Evolutionary conservation across 2,113 vertebrate species (phyloP), one percentile per base, ranked within the genome.

Genomic region (Camelus dromedarius): DNA sequence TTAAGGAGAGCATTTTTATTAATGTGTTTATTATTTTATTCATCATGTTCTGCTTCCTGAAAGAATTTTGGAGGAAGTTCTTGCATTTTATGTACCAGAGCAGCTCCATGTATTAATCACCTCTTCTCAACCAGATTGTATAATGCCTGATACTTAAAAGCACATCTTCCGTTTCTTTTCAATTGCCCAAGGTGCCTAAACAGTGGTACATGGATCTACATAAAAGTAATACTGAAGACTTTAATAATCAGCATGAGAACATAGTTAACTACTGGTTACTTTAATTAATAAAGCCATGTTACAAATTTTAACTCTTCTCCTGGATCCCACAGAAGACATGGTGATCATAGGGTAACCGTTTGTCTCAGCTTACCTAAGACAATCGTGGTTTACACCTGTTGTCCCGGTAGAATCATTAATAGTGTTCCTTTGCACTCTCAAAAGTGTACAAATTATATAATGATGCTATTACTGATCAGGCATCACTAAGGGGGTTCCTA

Each of bases 281-380:
- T 91, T 89, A 48, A 69, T 52, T 76, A 58, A 35, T 52, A 77
- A 95, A 93, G 48, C 10, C n/a, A 56, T 38, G 22, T 76, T 87
- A 48, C 58, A 92, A 67, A 94, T 84, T 76, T 70, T 94, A 83
- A 50, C 75, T 83, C 30, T 89, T 64, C 35, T 93, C 20, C 35
- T 54, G 28, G 64, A 60, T 38, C 58, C 85, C 46, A 46, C 10
- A 70, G 60, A 95, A 83, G 52, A 83, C 22, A 13, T 19, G 24
- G 58, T 81, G 32, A 73, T 19, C 62, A 50, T 13, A 67, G 13
- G 2, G 46, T 88, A 6, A 91, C 28, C 42, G 54, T 30, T 32
- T 66, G 56, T 92, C 24, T 56, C 30, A n/a, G 6, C 93, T 91
- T 95, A 50, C 54, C 42, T 42, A 48, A 77, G 54, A 73, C n/a